Base-by-base conservation (phyloP, 2,888 invertebrate species). In the Ophioninae sp. region DNA sequence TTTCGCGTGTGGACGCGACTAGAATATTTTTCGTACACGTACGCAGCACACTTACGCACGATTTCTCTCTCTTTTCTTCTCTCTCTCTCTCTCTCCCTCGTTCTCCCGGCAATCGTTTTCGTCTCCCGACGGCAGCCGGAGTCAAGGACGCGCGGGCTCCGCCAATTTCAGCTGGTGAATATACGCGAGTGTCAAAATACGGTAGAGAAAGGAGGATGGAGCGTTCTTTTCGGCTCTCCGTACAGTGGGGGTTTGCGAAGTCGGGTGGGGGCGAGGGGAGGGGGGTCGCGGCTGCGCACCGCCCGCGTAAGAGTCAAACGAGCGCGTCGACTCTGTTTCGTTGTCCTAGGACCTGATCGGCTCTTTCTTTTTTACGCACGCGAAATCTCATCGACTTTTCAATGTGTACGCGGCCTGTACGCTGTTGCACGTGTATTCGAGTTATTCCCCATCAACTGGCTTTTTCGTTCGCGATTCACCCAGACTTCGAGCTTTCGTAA, bases 261-360 rank as follows among this genome's bases (percentile, higher is more conserved):
- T 6, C 39, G 3, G 50, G 23, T 2, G 20, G 6, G 64, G 59
- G 39, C 21, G 76, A 77, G 79, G 30, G 20, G 7, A 6, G 64
- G 20, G 73, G 81, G 81, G 78, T 81, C n/a, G 75, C 67, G 75
- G 61, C 59, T 61, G 82, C 20, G 7, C n/a, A 8, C 41, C 50
- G 30, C 69, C 62, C 20, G 6, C 61, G 41, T 65, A 61, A 50
- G n/a, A 72, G 17, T 57, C 72, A 20, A 68, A 61, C 56, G 69
- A 44, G 20, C 56, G 70, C 62, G 41, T 23, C 72, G 72, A 73
- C 76, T 65, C 65, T 41, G 69, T 21, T 73, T 84, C 84, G 84
- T 84, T 84, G 84, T 84, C 84, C 79, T 84, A 84, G 84, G 84
- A 79, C 81, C 84, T 84, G 84, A 84, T 81, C 84, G 67, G 59